Evolutionary conservation across 2,888 invertebrate genomes (phyloP).

Genomic region (Eupelmus urozonus): DNA sequence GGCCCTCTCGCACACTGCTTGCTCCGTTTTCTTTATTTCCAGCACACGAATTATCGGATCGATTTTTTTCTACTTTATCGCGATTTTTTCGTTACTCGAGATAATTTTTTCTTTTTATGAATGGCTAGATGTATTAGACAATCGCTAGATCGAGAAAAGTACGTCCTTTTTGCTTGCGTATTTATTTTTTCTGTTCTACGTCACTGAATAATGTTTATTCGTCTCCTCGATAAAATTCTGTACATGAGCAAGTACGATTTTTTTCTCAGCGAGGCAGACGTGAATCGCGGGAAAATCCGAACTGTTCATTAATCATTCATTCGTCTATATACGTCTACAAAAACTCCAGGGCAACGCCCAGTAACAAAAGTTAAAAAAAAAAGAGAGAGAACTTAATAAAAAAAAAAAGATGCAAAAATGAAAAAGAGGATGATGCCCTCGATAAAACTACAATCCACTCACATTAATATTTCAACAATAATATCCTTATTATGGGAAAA

Average conservation of each 20-base stretch:
- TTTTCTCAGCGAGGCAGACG: not conserved
- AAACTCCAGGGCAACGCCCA: slow-evolving; percentile 26
- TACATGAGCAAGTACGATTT: slow-evolving; percentile 23
- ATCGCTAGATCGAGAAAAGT: no score
- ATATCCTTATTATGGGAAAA: slow-evolving; percentile 71
- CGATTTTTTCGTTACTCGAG: no score
- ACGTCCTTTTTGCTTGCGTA: slow-evolving; percentile 12
- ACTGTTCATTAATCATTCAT: slow-evolving; percentile 14
- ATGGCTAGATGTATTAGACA: no score
- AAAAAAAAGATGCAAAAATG: not conserved
- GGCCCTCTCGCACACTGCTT: not conserved
- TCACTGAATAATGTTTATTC: not conserved
- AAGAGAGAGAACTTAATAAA: not conserved
- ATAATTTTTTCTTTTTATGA: no score
- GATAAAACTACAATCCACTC: slow-evolving; percentile 70
- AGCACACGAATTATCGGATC: not conserved
- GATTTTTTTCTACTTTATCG: no score
- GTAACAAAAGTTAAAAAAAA: not conserved
- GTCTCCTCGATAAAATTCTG: slow-evolving; percentile 7
- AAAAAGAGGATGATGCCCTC: slow-evolving; percentile 39
- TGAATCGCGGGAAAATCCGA: not conserved
- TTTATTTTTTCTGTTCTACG: not conserved
- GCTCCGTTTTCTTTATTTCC: not conserved
- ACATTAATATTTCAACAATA: slow-evolving; percentile 70
- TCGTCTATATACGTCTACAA: not conserved